Evolutionary conservation across 2,888 invertebrate species (phyloP), one percentile per base, ranked within the genome.

Genomic region (Scaptomyza reducta): DNA sequence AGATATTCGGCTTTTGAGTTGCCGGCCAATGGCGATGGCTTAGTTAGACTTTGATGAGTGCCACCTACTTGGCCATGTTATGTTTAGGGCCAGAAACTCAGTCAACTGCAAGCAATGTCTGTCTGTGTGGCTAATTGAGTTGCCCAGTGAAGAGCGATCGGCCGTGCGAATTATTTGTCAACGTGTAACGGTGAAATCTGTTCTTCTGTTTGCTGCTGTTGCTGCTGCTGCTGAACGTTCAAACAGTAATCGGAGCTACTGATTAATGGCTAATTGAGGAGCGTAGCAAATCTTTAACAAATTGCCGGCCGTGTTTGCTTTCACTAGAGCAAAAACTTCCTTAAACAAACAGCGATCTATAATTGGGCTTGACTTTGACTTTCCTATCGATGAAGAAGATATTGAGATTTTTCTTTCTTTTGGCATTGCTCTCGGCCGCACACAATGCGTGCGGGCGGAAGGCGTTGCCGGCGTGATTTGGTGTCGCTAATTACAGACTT

Each of bases 401-500:
- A 69, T 57, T 54, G 58, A 56, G 58, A 56, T 57, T 60, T 60
- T 60, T 56, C 54, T 40, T 44, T 55, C 45, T 11, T 50, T 50
- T 1, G 55, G 47, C 50, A 58, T 62, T 72, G 61, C 47, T 44
- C 55, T 55, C 7, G 25, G 11, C 75, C 78, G 49, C 83, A 79
- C 84, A 86, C 87, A 77, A 56, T 55, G 79, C 57, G 18, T 16
- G 22, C 57, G 66, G n/a, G 6, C 3, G 47, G 69, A 7, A 38
- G 89, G 89, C 77, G 89, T 76, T 66, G 40, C 59, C 56, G 60
- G 60, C 66, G 79, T 88, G 89, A 89, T 89, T 89, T 89, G 89
- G 89, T 89, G 90, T 89, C 90, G 90, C 89, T 89, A 89, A 90
- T 89, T 89, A 89, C 88, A 90, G 90, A 75, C 80, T 70, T 63